A percentile compares a stretch with the other conserved stretches of the same genome.
These are phyloP conservation scores for Tanytarsus gracilentus DNA, from an alignment of 2,888 invertebrate species.

Conservation along the genomic window DNA sequence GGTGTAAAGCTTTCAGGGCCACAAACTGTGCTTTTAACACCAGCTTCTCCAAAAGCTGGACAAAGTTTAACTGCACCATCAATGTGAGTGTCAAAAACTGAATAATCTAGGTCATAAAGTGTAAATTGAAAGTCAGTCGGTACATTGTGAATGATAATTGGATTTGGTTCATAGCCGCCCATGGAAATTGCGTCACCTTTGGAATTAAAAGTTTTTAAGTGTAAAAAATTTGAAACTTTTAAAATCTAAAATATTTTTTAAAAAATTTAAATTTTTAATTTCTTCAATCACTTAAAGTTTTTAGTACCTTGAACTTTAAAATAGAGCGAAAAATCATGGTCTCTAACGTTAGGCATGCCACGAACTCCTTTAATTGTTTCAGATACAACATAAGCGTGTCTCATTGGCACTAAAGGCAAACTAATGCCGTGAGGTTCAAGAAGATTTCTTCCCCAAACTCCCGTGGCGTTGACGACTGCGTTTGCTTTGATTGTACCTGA, in stretches of 20 bases:
- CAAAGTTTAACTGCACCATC: conserved; percentile 61
- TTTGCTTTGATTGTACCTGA: conserved; percentile 56
- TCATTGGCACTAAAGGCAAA: conserved; percentile 73
- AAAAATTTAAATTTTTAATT: no score
- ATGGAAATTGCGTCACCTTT: conserved; percentile 59
- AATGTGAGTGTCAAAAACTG: conserved; percentile 69
- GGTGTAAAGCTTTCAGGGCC: conserved; percentile 90
- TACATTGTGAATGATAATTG: conserved; percentile 67
- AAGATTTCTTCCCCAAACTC: conserved; percentile 71
- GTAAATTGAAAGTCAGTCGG: conserved; percentile 73
- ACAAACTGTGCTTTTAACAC: conserved; percentile 78
- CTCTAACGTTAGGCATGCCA: conserved; percentile 71
- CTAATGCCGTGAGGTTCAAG: conserved; percentile 42
- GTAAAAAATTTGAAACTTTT: no score
- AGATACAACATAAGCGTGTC: conserved; percentile 80
- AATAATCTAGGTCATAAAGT: conserved; percentile 80
- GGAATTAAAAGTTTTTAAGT: no score
- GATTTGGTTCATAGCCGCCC: conserved; percentile 83
- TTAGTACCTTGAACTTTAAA: conserved; percentile 72
- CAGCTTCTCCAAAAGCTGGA: conserved; percentile 62
- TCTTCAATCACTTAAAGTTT: neutral
- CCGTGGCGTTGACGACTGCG: conserved; percentile 63
- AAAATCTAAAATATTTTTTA: no score
- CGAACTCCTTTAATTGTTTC: conserved; percentile 66
- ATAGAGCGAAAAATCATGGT: conserved; percentile 76